Base-by-base conservation (phyloP, 2,888 invertebrate species). In the Tuta absoluta region DNA sequence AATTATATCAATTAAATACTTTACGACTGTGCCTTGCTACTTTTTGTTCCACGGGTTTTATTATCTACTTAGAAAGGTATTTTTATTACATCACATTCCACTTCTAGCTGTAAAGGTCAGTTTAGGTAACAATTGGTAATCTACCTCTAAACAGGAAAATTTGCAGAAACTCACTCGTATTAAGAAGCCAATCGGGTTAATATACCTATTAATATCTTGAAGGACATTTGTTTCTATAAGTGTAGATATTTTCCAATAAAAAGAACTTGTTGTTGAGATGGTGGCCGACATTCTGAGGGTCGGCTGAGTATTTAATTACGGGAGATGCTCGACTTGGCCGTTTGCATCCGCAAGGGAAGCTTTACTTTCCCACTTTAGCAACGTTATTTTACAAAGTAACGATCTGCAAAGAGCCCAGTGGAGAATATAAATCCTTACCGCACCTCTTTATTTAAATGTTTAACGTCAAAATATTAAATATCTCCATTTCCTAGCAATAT, bases 1-100 rank as follows among this genome's bases (percentile, higher is more conserved):
- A 90, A 89, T 89, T 89, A 89, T 81, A 84, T 82, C 89, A 89
- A 89, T 89, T 89, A 89, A 88, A 87, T 84, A 87, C 84, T 84
- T 84, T 77, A 84, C 80, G 84, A 80, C 79, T 79, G 79, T 79
- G 67, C 72, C 63, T 67, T 66, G 71, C 71, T 69, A 69, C 71
- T 77, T 77, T 75, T 73, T 78, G 73, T 72, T 72, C 66, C 63
- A 53, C 60, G 63, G 66, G 66, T 66, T 69, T 69, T 67, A 70
- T 70, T 71, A 66, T 63, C 65, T 66, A 67, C 68, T 69, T 66
- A 67, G 63, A 53, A 45, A 63, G 51, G 33, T 51, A 62, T 48
- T 57, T 58, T 62, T 62, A 58, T 53, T 57, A 57, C 45, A n/a
- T 45, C 41, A 53, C 21, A 62, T 53, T 53, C n/a, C 38, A 23